A percentile compares a stretch with the other conserved stretches of the same genome.
Evolutionary conservation across 37 sponge, comb jelly and placozoan genomes (phyloP).

Genomic region (Aphrocallistes beatrix): DNA sequence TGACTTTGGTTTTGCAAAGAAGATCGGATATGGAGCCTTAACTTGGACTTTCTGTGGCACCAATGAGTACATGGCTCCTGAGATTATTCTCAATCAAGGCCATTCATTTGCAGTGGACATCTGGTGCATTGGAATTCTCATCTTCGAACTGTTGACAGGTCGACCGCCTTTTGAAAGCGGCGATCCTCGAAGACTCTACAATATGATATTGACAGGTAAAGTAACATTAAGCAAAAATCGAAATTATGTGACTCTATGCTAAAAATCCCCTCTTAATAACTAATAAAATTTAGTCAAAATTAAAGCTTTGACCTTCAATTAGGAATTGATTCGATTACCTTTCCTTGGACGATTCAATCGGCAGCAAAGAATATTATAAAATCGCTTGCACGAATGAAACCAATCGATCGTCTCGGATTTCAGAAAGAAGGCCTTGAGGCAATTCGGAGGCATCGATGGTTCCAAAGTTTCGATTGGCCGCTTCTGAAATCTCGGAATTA

Average conservation of each 20-base stretch:
- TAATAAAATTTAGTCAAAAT: background rate
- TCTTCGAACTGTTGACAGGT: background rate
- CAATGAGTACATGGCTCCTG: background rate
- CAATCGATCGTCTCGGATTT: background rate
- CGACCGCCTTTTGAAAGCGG: background rate
- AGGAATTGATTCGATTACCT: background rate
- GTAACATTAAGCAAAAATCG: background rate
- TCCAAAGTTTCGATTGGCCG: slow-evolving; percentile 6
- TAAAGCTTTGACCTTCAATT: background rate
- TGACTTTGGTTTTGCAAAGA: slow-evolving; percentile 14
- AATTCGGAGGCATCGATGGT: background rate
- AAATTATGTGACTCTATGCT: background rate
- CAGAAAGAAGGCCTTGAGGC: slow-evolving; percentile 9
- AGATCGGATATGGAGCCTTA: background rate
- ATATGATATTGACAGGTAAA: background rate
- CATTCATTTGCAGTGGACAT: slow-evolving; percentile 9
- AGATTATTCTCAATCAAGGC: background rate
- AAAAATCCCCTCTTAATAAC: background rate
- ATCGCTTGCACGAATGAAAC: background rate
- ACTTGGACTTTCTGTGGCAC: slow-evolving; percentile 14
- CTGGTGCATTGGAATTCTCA: background rate
- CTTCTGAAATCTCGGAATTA: background rate
- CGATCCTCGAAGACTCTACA: background rate
- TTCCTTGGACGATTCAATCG: background rate
- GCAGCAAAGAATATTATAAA: background rate